These are phyloP conservation scores for Ceratotherium simum DNA, from an alignment of 2,113 vertebrate species.

Conservation along the genomic window DNA sequence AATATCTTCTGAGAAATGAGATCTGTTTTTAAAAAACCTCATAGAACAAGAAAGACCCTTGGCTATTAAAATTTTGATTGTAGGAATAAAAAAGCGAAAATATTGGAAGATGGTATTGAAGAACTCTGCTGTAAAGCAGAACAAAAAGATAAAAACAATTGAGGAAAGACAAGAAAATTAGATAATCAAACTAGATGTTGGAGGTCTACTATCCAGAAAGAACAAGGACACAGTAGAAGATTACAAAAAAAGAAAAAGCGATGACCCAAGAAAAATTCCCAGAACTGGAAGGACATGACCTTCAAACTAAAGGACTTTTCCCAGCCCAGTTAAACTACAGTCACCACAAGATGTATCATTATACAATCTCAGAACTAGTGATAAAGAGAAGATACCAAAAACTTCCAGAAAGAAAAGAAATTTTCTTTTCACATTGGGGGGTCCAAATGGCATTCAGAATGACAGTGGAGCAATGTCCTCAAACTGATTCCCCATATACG, in stretches of 20 bases:
- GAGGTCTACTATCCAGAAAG: not conserved
- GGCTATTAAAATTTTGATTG: not conserved
- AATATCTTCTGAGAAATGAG: not conserved
- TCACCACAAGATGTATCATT: not conserved
- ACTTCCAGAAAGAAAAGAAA: not conserved
- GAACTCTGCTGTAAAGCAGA: not conserved
- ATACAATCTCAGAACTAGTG: not conserved
- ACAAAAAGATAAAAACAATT: not conserved
- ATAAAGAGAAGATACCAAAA: not conserved
- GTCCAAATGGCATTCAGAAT: not conserved
- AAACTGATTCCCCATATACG: not conserved
- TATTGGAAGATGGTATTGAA: not conserved
- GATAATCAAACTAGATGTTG: not conserved
- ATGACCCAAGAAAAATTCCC: not conserved
- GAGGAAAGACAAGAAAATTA: not conserved
- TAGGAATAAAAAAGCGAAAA: slow-evolving; percentile 8
- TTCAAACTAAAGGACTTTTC: not conserved
- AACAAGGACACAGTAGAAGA: not conserved
- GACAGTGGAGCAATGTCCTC: not conserved
- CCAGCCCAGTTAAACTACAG: not conserved
- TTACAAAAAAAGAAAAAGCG: not conserved
- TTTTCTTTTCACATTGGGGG: not conserved
- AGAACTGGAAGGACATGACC: not conserved
- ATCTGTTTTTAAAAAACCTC: not conserved
- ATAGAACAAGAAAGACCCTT: not conserved